A percentile compares a stretch with the other conserved stretches of the same genome.
phyloP scores from a whole-genome alignment of 35 echinoderm and acorn worm genomes.

The Anneissia japonica region DNA sequence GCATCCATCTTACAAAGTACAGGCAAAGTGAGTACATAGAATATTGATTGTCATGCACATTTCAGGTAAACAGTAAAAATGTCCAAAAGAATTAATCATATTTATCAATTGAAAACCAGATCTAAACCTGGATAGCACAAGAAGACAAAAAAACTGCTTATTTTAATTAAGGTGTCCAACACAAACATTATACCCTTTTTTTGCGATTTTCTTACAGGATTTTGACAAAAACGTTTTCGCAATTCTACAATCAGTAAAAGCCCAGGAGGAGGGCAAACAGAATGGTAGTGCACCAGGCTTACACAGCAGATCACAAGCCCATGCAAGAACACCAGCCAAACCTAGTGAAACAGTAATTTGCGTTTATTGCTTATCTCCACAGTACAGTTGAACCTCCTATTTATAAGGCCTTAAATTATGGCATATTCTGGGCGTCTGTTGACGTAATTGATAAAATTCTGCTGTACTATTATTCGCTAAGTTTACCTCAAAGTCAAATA shows the following conservation, averaged over 20 bases:
- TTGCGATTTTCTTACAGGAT: slow-evolving; percentile 44
- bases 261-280: slow-evolving; percentile 80
- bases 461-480: too few relatives aligned
- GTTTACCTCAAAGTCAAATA: too few relatives aligned
- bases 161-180: too few relatives aligned
- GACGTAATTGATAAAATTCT: too few relatives aligned
- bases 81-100: too few relatives aligned
- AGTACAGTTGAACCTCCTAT: background rate
- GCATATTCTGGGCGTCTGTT: too few relatives aligned
- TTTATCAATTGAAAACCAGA: too few relatives aligned
- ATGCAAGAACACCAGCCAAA: slow-evolving; percentile 52
- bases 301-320: slow-evolving; percentile 4
- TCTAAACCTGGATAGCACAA: too few relatives aligned
- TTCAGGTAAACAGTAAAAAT: too few relatives aligned
- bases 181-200: background rate
- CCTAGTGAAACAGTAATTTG: background rate
- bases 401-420: background rate
- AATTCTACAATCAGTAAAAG: slow-evolving; percentile 91
- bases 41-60: too few relatives aligned
- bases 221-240: slow-evolving; percentile 98
- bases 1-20: slow-evolving; percentile 73
- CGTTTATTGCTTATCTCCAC: too few relatives aligned
- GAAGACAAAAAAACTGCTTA: too few relatives aligned
- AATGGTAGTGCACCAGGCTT: slow-evolving; percentile 23
- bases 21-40: slow-evolving; percentile 57